Conservation (phyloP, 2,113 vertebrate species). For the Eolophus roseicapilla region DNA sequence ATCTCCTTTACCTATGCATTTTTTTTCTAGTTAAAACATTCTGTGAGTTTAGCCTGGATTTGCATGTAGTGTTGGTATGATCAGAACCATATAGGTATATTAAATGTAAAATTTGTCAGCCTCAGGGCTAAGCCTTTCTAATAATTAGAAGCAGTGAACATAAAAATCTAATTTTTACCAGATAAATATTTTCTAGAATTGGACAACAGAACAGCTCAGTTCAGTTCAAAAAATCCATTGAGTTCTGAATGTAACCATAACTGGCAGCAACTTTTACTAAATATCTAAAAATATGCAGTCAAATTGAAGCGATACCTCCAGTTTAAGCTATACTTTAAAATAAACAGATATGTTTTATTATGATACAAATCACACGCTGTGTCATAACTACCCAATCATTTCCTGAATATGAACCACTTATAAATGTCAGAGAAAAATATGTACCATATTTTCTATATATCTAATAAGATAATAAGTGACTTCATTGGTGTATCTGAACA, state of each 20-base stretch:
- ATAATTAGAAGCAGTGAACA: not conserved
- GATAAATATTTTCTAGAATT: not conserved
- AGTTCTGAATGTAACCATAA: not conserved
- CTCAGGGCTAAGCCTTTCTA: not conserved
- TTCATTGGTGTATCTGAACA: not conserved
- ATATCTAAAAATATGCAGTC: not conserved
- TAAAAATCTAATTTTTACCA: not conserved
- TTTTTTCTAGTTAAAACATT: not conserved
- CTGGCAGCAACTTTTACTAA: not conserved
- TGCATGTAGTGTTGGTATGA: not conserved
- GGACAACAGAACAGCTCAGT: not conserved
- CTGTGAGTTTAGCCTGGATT: not conserved
- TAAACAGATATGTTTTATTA: not conserved
- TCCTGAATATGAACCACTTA: not conserved
- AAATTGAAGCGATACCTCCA: not conserved
- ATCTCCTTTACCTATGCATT: not conserved
- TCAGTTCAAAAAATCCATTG: not conserved
- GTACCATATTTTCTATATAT: not conserved
- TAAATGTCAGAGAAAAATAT: not conserved
- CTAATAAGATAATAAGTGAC: not conserved
- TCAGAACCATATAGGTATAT: not conserved
- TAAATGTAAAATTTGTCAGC: not conserved
- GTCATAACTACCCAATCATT: not conserved
- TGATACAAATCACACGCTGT: accelerated
- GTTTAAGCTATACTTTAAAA: not conserved